These are phyloP conservation scores for Leptopilina myrica DNA, from an alignment of 2,888 invertebrate genomes.

Conservation along the genomic window DNA sequence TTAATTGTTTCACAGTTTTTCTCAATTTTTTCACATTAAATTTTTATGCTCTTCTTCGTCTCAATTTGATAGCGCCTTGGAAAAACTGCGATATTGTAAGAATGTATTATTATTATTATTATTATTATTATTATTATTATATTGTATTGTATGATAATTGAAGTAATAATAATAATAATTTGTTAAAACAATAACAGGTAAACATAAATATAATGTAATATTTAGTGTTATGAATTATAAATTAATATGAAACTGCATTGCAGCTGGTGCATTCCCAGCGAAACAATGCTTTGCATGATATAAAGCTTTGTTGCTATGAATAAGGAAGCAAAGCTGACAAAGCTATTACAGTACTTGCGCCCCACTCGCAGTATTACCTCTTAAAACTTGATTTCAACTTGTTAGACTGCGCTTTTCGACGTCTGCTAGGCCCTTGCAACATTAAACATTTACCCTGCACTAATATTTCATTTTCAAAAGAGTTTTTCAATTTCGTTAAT, in stretches of 20 bases:
- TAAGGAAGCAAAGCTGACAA: slow-evolving; percentile 10
- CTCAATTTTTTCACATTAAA: too few relatives aligned
- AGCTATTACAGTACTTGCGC: slow-evolving; percentile 12
- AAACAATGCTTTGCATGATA: slow-evolving; percentile 14
- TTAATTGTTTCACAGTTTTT: not conserved
- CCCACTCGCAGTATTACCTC: not conserved
- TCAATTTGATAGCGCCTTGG: too few relatives aligned
- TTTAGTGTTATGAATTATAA: too few relatives aligned
- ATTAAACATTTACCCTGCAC: slow-evolving; percentile 16
- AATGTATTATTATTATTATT: too few relatives aligned
- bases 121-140: too few relatives aligned
- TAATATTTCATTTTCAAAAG: not conserved
- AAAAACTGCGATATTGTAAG: too few relatives aligned
- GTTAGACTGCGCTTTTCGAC: slow-evolving; percentile 22
- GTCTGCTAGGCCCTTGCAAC: not conserved
- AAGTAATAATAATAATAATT: too few relatives aligned
- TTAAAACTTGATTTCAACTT: slow-evolving; percentile 24
- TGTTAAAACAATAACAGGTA: too few relatives aligned
- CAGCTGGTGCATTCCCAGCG: slow-evolving; percentile 13
- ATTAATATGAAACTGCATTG: not conserved
- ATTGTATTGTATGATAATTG: too few relatives aligned
- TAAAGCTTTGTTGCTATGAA: slow-evolving; percentile 6
- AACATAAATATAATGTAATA: too few relatives aligned
- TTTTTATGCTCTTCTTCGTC: not conserved
- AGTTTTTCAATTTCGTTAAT: not conserved